Percentiles rank a stretch among this genome's conserved stretches.
Evolutionary conservation across 2,113 vertebrate species (phyloP).

Genomic region (Ochotona princeps): DNA sequence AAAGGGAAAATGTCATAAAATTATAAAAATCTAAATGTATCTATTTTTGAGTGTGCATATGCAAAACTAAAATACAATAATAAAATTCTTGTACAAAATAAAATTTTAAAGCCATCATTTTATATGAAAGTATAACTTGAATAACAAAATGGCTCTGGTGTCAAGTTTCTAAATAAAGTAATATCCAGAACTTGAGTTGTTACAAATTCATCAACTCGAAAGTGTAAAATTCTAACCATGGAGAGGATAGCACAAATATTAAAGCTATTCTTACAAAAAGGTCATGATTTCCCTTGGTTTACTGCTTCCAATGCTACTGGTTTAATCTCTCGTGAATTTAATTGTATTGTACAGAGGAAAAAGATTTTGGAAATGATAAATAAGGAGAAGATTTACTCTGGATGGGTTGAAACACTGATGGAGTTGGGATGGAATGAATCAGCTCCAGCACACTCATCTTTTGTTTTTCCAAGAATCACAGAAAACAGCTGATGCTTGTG

Average conservation of each 20-base stretch:
- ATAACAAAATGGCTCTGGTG: not conserved
- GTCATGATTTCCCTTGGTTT: not conserved
- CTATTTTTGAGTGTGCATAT: not conserved
- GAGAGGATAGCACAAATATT: not conserved
- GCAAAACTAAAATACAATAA: not conserved
- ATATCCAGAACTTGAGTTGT: not conserved
- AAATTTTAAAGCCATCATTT: not conserved
- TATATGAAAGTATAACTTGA: not conserved
- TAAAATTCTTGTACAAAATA: not conserved
- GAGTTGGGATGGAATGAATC: not conserved
- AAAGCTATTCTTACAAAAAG: not conserved
- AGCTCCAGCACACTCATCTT: not conserved
- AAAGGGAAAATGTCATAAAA: not conserved
- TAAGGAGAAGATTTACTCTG: not conserved
- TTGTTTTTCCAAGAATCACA: not conserved
- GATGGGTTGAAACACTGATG: not conserved
- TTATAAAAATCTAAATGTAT: slow-evolving; percentile 11
- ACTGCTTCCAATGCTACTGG: not conserved
- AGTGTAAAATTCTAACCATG: not conserved
- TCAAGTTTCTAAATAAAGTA: not conserved
- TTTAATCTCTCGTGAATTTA: not conserved
- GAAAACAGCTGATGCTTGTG: not conserved
- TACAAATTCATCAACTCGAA: not conserved
- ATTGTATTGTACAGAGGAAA: not conserved
- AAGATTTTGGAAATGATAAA: not conserved